These are phyloP conservation scores for Anguilla rostrata DNA, from an alignment of 2,113 vertebrate species.

Conservation along the genomic window DNA sequence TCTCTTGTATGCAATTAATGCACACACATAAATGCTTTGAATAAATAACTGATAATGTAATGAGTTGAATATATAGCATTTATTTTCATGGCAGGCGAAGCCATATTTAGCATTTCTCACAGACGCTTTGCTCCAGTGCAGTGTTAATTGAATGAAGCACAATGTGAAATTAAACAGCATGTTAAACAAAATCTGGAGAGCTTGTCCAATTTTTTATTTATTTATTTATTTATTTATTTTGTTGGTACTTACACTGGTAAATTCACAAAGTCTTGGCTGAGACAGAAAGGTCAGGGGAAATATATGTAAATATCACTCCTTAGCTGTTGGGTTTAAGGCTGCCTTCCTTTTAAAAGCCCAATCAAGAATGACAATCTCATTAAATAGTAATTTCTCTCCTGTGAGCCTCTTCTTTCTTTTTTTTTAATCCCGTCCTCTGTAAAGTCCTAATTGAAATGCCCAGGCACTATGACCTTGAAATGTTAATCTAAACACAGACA, in stretches of 20 bases:
- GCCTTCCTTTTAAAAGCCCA: constrained; percentile 53
- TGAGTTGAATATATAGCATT: not conserved
- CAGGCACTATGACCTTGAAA: constrained; percentile 71
- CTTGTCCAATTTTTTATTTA: not conserved
- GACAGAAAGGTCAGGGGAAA: constrained; percentile 38
- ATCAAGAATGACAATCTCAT: constrained; percentile 66
- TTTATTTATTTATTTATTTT: too few species aligned
- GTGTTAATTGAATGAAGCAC: not conserved
- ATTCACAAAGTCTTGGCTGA: constrained; percentile 1
- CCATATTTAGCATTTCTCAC: not conserved
- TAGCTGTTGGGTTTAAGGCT: constrained; percentile 36
- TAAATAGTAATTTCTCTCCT: constrained; percentile 64
- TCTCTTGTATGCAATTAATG: not conserved
- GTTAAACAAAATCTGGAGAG: not conserved
- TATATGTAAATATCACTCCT: constrained; percentile 39
- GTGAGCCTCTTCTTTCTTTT: constrained; percentile 43
- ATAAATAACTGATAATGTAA: not conserved
- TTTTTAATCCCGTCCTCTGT: constrained; percentile 52
- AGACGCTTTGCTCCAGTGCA: not conserved
- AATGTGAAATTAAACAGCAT: not conserved
- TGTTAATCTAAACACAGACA: constrained; percentile 70
- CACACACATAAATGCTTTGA: not conserved
- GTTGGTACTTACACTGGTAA: not conserved
- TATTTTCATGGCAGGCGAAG: not conserved
- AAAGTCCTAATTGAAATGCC: constrained; percentile 73